Base-by-base conservation (phyloP, 2,113 vertebrate genomes). In the Neotragus moschatus region DNA sequence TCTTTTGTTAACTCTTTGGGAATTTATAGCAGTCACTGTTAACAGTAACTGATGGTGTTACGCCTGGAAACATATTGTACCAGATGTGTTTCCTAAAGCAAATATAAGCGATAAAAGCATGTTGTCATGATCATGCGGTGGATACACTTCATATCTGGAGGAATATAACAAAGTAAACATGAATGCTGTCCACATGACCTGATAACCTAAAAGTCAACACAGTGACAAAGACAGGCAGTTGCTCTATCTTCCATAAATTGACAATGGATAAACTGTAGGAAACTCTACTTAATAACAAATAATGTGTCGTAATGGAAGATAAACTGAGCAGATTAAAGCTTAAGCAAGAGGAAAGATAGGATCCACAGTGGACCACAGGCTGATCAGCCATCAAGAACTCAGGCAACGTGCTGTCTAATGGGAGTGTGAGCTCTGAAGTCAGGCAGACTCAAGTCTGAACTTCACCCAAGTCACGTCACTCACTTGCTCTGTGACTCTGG, bases 11-110 rank as follows among this genome's bases (percentile, higher is more conserved):
- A 73, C 63, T 86, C 25, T 86, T 73, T 53, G 66, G 36, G 21
- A 75, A 92, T 47, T 73, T 61, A 23, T 79, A 45, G 56, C 81
- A 77, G 53, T 73, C 60, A n/a, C 19, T 84, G 45, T 80, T 95
- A 89, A 75, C 13, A 81, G 36, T 88, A 84, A 80, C 70, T 82
- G 90, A 88, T 73, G 28, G 17, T 17, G 30, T 63, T 66, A 11
- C n/a, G 82, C 25, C 75, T 45, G 28, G 79, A 86, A 96, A 90
- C 61, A 87, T 61, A 43, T 49, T 84, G 39, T 86, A 88, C 30
- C 51, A 55, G 77, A 26, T 95, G 39, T 93, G 28, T 94, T 95
- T 88, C 45, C 88, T 88, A 58, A 95, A 96, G 51, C 45, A 91
- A 39, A 60, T 75, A 21, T 92, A 63, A 82, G 13, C 33, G 36